Evolutionary conservation across 2,888 invertebrate genomes (phyloP).

Genomic region (Serrognathus titanus): DNA sequence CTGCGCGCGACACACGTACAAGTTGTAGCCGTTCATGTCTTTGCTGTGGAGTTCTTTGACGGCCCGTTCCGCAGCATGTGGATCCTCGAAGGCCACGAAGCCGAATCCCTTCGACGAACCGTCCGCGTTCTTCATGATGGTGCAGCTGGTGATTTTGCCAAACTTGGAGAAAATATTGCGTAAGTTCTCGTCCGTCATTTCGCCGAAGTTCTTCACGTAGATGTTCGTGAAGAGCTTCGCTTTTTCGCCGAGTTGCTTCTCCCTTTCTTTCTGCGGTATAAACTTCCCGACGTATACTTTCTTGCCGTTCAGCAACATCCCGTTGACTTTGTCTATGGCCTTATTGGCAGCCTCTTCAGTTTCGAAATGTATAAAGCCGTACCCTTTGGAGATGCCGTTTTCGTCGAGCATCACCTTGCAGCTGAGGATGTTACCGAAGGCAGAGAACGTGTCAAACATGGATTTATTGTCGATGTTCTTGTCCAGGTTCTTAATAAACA

Average conservation of each 20-base stretch:
- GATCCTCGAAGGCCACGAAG: constrained; percentile 95
- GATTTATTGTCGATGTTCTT: constrained; percentile 99
- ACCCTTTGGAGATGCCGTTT: constrained; percentile 89
- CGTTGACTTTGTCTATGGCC: constrained; percentile 97
- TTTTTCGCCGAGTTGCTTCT: constrained; percentile 94
- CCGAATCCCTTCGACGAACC: constrained; percentile 98
- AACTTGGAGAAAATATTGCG: constrained; percentile 87
- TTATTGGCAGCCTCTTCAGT: constrained; percentile 95
- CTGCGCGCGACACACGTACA: constrained; percentile 97
- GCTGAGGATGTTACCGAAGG: constrained; percentile 97
- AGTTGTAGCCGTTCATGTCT: constrained; percentile 69
- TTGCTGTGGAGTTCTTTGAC: constrained; percentile 88
- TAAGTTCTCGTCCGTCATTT: constrained; percentile 83
- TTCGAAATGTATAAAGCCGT: constrained; percentile 98
- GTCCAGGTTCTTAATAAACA: constrained; percentile 99
- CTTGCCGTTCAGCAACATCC: constrained; percentile 97
- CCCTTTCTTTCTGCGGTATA: constrained; percentile 93
- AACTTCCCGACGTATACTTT: constrained; percentile 98
- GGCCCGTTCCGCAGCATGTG: constrained; percentile 92
- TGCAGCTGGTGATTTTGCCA: constrained; percentile 87
- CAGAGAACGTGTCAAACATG: constrained; percentile 98
- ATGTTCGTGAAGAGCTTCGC: constrained; percentile 96
- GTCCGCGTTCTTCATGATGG: constrained; percentile 87
- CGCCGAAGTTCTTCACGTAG: constrained; percentile 97
- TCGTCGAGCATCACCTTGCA: constrained; percentile 98